phyloP scores from a whole-genome alignment of 2,113 vertebrate genomes.

The Synchiropus splendidus region DNA sequence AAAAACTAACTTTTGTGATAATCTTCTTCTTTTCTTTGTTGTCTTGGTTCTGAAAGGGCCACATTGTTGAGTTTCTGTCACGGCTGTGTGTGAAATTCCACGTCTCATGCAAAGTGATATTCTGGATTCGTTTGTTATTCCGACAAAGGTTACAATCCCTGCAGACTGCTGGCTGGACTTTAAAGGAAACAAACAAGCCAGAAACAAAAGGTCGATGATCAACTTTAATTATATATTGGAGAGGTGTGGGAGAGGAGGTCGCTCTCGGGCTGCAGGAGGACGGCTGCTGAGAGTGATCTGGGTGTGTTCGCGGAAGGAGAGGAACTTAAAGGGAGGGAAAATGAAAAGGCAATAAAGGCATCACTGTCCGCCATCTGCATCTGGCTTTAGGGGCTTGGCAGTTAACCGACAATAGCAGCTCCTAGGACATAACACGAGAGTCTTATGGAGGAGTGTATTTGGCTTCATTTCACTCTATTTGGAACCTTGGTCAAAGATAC shows the following conservation, averaged over 20 bases:
- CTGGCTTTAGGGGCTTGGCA: conserved; percentile 13
- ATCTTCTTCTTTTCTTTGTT: too few species aligned
- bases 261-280: too few species aligned
- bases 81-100: too few species aligned
- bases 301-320: conserved; percentile 12
- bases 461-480: conserved; percentile 7
- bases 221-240: conserved; percentile 39
- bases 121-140: too few species aligned
- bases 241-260: too few species aligned
- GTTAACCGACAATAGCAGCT: conserved; percentile 33
- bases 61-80: too few species aligned
- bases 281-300: too few species aligned
- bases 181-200: conserved; percentile 28
- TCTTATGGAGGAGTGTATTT: conserved; percentile 21
- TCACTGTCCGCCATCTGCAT: conserved; percentile 21
- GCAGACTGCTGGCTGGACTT: conserved; percentile 42
- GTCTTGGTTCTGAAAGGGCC: too few species aligned
- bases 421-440: conserved; percentile 14
- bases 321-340: conserved; percentile 4
- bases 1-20: too few species aligned
- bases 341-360: conserved; percentile 9
- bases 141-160: conserved; percentile 25
- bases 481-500: conserved; percentile 1
- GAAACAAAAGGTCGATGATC: conserved; percentile 56
- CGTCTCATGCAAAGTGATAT: too few species aligned